Evolutionary conservation across 2,888 invertebrate species (phyloP).

Genomic region (Tetramorium bicarinatum): DNA sequence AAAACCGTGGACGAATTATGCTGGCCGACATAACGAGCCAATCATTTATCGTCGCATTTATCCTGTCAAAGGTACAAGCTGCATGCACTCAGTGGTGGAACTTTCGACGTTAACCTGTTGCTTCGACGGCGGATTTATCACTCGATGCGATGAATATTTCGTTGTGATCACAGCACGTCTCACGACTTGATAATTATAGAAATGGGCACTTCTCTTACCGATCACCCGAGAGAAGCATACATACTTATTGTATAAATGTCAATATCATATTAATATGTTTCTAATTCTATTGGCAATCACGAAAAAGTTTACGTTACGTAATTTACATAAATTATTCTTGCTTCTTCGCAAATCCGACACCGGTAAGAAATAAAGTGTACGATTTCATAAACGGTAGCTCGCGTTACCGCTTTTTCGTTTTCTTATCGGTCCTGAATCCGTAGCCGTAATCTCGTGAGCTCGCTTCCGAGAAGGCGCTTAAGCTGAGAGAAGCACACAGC

Average conservation of each 20-base stretch:
- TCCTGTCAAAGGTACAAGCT: conserved; percentile 37
- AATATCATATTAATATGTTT: neutral
- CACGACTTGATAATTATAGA: conserved; percentile 54
- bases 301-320: neutral
- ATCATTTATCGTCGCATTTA: conserved; percentile 51
- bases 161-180: conserved; percentile 57
- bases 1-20: conserved; percentile 24
- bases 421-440: conserved; percentile 20
- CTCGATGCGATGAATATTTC: conserved; percentile 74
- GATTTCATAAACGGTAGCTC: conserved; percentile 15
- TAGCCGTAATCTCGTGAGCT: conserved; percentile 51
- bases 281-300: neutral
- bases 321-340: neutral
- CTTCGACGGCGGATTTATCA: conserved; percentile 72
- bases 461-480: conserved; percentile 46
- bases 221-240: neutral
- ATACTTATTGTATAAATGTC: neutral
- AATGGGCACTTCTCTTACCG: conserved; percentile 38
- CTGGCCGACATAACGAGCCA: conserved; percentile 26
- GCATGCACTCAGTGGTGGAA: conserved; percentile 56
- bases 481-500: conserved; percentile 32
- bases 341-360: neutral
- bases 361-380: neutral
- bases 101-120: conserved; percentile 75
- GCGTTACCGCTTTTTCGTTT: conserved; percentile 30